Base-by-base conservation (phyloP, 2,888 invertebrate genomes). In the Catonia carolina region DNA sequence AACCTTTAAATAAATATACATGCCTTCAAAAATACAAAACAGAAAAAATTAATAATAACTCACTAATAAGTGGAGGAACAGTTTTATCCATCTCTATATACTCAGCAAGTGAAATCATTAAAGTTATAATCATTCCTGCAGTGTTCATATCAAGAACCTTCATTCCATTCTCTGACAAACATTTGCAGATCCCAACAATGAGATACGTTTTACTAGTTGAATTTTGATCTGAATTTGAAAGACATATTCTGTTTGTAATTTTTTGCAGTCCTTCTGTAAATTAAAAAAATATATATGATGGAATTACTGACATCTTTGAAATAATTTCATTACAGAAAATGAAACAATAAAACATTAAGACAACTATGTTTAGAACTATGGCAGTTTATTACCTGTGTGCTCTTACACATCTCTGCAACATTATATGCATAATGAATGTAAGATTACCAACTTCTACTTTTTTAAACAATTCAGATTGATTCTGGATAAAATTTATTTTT, bases 101-200 rank as follows among this genome's bases (percentile, higher is more conserved):
- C 27, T 70, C 72, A 62, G 76, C 73, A 23, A 82, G 67, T 12
- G 75, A 69, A 66, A 78, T 75, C 52, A 81, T 67, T 3, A 78
- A 70, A 64, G 78, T 77, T 23, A 82, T 71, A 27, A 83, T 70
- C 55, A 74, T 70, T 27, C 79, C 74, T 18, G 79, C 83, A 22
- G 78, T 77, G 20, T 77, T 73, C 59, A 83, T 67, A 61, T 77
- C 75, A 35, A 80, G 64, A 60, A 82, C 79, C 60, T 75, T 74
- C 51, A 76, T 75, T 60, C 74, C 72, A 63, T 77, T 77, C 57
- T 70, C 71, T 60, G 75, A 69, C 45, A 81, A 68, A 63, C 71
- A 68, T 70, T 58, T 60, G 5, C 64, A 55, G 36, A 52, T 31
- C 14, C 54, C 58, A 7, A 36, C 14, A 27, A 58, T 54, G 15